Percentiles rank a stretch among this genome's conserved stretches.
These are phyloP conservation scores for Manduca sexta DNA, from an alignment of 1,140 invertebrate genomes.

Conservation along the genomic window DNA sequence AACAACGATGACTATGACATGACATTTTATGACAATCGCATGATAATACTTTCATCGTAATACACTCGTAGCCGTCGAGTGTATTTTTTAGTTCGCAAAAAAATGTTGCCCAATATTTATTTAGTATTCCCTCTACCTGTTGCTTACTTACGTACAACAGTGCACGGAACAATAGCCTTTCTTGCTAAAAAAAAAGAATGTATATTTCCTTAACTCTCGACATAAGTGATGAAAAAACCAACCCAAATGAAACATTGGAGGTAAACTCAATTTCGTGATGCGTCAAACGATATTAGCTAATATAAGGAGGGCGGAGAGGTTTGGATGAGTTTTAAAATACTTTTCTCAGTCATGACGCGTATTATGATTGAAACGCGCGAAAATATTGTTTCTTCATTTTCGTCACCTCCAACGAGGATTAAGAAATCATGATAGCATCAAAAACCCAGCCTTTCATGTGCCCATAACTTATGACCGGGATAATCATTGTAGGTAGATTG, in stretches of 20 bases:
- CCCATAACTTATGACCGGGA: no score
- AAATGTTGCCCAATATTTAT: conserved; percentile 12
- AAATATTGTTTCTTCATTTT: not conserved
- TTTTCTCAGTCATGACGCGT: conserved; percentile 11
- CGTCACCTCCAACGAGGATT: not conserved
- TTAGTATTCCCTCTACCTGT: conserved; percentile 18
- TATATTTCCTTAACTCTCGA: not conserved
- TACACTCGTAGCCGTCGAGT: not conserved
- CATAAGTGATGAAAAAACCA: conserved; percentile 13
- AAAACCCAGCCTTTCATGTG: no score
- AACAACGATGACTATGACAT: no score
- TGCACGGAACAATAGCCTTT: not conserved
- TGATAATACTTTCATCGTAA: no score
- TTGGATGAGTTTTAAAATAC: conserved; percentile 14
- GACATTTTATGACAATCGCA: no score
- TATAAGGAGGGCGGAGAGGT: conserved; percentile 8
- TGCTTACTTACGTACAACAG: conserved; percentile 5
- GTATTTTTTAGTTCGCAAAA: conserved; percentile 3
- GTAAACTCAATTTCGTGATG: conserved; percentile 28
- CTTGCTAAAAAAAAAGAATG: not conserved
- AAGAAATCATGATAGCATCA: not conserved
- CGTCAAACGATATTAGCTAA: conserved; percentile 25
- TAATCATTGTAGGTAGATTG: no score
- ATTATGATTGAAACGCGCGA: conserved; percentile 16
- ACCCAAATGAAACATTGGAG: conserved; percentile 25